Evolutionary conservation across 2,888 invertebrate species (phyloP).

Genomic region (Theodoxus fluviatilis): DNA sequence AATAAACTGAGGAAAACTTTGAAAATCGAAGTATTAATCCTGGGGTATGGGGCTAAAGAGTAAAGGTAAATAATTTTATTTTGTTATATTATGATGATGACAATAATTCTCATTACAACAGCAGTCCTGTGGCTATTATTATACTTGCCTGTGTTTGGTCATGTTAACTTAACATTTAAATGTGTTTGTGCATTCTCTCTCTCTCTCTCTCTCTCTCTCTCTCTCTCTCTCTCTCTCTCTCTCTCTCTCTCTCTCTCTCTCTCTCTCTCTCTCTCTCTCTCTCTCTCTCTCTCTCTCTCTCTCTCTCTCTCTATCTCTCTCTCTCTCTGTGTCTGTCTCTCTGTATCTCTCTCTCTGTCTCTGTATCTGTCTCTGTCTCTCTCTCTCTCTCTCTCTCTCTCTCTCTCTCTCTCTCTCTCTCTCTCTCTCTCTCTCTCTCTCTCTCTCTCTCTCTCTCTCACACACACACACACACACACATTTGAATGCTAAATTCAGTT

Average conservation of each 20-base stretch:
- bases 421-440: not conserved
- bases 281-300: not conserved
- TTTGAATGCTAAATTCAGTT: too few relatives aligned
- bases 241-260: not conserved
- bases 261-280: not conserved
- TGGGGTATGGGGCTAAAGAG: too few relatives aligned
- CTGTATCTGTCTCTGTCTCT: slow-evolving; percentile 1
- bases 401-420: not conserved
- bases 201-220: not conserved
- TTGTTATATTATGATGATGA: too few relatives aligned
- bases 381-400: slow-evolving; percentile 16
- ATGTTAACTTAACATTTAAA: too few relatives aligned
- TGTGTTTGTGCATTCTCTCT: too few relatives aligned
- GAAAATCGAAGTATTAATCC: too few relatives aligned
- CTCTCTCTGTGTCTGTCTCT: not conserved
- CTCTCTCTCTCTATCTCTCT: not conserved
- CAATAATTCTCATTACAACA: too few relatives aligned
- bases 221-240: slow-evolving; percentile 20
- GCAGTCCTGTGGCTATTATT: too few relatives aligned
- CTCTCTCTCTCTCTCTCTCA: not conserved
- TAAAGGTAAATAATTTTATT: too few relatives aligned
- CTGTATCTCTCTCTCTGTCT: slow-evolving; percentile 21
- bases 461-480: not conserved
- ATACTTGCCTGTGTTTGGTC: too few relatives aligned
- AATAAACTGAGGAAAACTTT: too few relatives aligned